A percentile compares a stretch with the other conserved stretches of the same genome.
These are phyloP conservation scores for Neuroterus valhalla DNA, from an alignment of 1,140 invertebrate species.

Conservation along the genomic window DNA sequence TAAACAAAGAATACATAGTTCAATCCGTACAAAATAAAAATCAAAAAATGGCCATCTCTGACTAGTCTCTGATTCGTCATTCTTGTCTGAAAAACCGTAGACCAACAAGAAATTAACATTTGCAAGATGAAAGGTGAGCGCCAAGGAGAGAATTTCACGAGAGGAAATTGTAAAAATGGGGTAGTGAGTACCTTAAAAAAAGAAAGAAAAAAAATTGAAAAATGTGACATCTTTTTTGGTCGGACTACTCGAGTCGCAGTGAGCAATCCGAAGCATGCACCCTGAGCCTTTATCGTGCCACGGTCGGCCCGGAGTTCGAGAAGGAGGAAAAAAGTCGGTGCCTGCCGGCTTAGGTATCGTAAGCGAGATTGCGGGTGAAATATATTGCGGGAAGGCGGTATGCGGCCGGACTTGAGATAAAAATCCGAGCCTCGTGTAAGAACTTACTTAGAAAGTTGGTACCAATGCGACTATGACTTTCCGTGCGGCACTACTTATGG, in stretches of 20 bases:
- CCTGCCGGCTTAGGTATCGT: constrained; percentile 6
- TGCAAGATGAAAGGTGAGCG: no score
- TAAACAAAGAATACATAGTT: no score
- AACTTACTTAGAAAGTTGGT: constrained; percentile 33
- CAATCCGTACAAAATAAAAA: no score
- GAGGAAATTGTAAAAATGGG: neutral
- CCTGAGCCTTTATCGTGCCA: constrained; percentile 27
- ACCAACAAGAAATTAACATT: no score
- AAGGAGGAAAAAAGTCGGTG: constrained; percentile 28
- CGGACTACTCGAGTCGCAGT: constrained; percentile 6
- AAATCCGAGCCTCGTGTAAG: constrained; percentile 34
- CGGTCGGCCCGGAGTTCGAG: constrained; percentile 21
- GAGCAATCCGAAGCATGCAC: constrained; percentile 28
- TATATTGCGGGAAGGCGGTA: constrained; percentile 40
- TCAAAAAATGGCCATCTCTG: no score
- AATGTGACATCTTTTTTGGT: neutral
- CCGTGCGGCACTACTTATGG: constrained; percentile 6
- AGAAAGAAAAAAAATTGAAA: neutral
- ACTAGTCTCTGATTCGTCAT: no score
- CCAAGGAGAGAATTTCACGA: neutral
- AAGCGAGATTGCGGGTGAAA: constrained; percentile 37
- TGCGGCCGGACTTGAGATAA: constrained; percentile 33
- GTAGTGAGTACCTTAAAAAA: no score
- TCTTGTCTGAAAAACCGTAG: no score
- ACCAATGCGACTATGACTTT: constrained; percentile 29